Conservation (phyloP, 2,113 vertebrate species). For the Brachypteracias leptosomus region DNA sequence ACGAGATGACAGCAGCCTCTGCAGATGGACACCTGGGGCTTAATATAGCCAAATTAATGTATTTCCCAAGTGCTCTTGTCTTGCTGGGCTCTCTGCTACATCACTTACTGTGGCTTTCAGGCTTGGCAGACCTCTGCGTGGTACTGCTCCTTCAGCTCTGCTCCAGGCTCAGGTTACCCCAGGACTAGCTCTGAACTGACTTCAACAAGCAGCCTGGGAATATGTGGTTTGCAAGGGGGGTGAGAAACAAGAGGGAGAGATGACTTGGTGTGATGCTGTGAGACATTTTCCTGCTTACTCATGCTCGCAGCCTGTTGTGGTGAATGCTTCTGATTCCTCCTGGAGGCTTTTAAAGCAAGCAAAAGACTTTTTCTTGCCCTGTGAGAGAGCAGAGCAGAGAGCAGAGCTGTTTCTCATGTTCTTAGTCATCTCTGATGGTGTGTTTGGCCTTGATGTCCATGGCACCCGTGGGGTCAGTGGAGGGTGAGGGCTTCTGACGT, state of each 20-base stretch:
- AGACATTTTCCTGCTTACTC: background rate
- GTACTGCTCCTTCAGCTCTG: slow-evolving; percentile 16
- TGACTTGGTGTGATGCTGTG: background rate
- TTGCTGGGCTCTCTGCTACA: slow-evolving; percentile 45
- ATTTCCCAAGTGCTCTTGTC: slow-evolving; percentile 15
- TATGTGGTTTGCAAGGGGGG: slow-evolving; percentile 24
- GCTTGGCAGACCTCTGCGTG: slow-evolving; percentile 60
- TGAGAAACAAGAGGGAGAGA: background rate
- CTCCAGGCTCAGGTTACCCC: slow-evolving; percentile 43
- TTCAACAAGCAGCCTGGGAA: slow-evolving; percentile 31
- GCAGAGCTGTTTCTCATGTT: background rate
- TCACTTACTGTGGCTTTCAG: slow-evolving; percentile 36
- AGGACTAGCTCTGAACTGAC: background rate
- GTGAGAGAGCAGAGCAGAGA: background rate
- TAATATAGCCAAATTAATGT: slow-evolving; percentile 14
- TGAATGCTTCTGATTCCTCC: background rate
- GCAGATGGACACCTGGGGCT: slow-evolving; percentile 19
- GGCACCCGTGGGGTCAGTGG: background rate
- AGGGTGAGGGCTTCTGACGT: background rate
- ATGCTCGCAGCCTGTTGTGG: background rate
- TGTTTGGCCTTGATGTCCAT: background rate
- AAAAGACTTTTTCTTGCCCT: background rate
- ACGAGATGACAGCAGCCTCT: background rate
- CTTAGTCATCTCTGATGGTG: background rate
- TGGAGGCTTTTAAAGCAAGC: background rate